Evolutionary conservation across 2,888 invertebrate species (phyloP).

Genomic region (Lepidocyrtoides sp.): DNA sequence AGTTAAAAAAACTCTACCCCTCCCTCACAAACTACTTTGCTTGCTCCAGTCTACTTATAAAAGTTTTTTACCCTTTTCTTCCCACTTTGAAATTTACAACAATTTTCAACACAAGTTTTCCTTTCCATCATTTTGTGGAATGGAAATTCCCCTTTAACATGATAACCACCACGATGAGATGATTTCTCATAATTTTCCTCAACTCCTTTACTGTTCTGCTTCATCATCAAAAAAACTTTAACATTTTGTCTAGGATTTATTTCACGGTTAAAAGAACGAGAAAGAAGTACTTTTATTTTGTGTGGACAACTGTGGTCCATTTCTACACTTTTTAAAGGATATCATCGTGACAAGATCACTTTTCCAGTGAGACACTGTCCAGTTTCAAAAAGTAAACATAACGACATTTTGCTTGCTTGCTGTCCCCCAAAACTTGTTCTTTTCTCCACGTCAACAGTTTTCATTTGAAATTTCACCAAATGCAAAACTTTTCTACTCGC

Average conservation of each 20-base stretch:
- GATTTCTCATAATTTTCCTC: too few relatives aligned
- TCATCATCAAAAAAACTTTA: constrained; percentile 38
- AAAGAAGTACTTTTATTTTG: too few relatives aligned
- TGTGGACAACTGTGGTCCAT: background rate
- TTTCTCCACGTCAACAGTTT: too few relatives aligned
- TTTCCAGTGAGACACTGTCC: background rate
- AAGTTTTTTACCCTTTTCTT: background rate
- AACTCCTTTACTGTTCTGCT: background rate
- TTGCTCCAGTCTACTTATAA: background rate
- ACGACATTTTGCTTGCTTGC: background rate
- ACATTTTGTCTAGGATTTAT: background rate
- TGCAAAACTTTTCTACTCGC: background rate
- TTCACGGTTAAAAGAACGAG: too few relatives aligned
- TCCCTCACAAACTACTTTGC: too few relatives aligned
- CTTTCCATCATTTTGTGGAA: background rate
- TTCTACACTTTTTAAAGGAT: background rate
- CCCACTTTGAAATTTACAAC: background rate
- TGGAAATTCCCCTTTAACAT: background rate
- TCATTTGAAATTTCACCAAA: too few relatives aligned
- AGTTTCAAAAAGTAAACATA: constrained; percentile 30
- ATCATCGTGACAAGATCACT: background rate
- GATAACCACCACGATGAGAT: background rate
- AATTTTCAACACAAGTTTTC: too few relatives aligned
- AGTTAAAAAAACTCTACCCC: too few relatives aligned
- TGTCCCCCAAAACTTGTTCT: background rate